A percentile compares a stretch with the other conserved stretches of the same genome.
Conservation (phyloP, 1,140 invertebrate genomes). For the Drosophila pectinifera region DNA sequence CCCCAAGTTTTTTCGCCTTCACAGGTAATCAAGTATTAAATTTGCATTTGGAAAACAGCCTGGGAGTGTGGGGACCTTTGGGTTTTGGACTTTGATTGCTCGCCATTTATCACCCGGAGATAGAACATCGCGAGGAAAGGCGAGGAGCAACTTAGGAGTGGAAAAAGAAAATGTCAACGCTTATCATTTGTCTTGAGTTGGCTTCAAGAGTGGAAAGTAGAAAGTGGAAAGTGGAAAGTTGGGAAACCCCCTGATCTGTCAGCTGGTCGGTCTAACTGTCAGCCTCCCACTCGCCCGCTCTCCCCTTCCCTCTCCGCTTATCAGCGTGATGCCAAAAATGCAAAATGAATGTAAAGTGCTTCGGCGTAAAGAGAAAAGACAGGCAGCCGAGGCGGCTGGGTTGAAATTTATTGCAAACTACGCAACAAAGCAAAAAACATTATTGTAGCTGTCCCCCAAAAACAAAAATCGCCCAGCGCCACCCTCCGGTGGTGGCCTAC, state of each 20-base stretch:
- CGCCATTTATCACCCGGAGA: constrained; percentile 58
- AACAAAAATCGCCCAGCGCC: not conserved
- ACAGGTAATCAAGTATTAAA: constrained; percentile 50
- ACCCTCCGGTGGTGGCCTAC: constrained; percentile 8
- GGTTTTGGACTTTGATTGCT: constrained; percentile 57
- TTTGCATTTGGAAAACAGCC: constrained; percentile 30
- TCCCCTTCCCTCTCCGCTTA: constrained; percentile 3
- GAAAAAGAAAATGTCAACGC: constrained; percentile 52
- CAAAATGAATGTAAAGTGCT: constrained; percentile 75
- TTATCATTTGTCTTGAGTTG: constrained; percentile 65
- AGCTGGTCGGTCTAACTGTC: constrained; percentile 47
- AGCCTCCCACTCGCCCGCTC: constrained; percentile 2
- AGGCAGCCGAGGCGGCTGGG: constrained; percentile 9
- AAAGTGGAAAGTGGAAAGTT: constrained; percentile 15
- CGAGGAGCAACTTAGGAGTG: not conserved
- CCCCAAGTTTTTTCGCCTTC: not conserved
- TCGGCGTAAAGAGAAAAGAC: constrained; percentile 7
- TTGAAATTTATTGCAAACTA: constrained; percentile 74
- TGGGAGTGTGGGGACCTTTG: not conserved
- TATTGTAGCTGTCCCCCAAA: constrained; percentile 42
- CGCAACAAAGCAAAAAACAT: constrained; percentile 52
- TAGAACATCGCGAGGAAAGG: not conserved
- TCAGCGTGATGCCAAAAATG: constrained; percentile 65
- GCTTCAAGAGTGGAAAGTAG: constrained; percentile 7
- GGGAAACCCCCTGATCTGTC: constrained; percentile 29